Evolutionary conservation across 30 jellyfish, hydroid and myxozoan species (phyloP).

Genomic region (Rhopilema esculentum): DNA sequence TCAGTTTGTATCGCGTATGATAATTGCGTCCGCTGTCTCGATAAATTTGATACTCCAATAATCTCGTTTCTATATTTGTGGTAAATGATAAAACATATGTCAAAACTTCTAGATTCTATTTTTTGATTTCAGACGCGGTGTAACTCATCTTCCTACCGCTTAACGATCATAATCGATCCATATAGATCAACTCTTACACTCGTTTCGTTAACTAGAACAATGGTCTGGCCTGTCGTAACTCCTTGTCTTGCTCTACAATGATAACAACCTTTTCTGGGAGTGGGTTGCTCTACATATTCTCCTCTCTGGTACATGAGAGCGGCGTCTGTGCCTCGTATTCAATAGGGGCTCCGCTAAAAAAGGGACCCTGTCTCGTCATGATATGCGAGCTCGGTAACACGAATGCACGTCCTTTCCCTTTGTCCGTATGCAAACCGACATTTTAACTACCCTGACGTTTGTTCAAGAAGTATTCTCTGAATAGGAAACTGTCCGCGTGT

Average conservation of each 20-base stretch:
- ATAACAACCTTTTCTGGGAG: constrained; percentile 6
- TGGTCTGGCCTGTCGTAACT: constrained; percentile 31
- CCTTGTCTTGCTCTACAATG: too few species aligned
- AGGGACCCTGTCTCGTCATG: neutral
- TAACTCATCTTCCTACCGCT: too few species aligned
- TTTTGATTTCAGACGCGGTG: too few species aligned
- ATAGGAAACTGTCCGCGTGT: neutral
- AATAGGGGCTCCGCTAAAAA: constrained; percentile 35
- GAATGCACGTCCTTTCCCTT: constrained; percentile 39
- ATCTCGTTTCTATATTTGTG: constrained; percentile 2
- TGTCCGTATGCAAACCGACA: constrained; percentile 21
- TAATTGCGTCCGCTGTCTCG: neutral
- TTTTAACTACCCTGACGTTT: constrained; percentile 10
- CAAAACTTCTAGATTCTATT: too few species aligned
- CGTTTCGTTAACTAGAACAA: constrained; percentile 16
- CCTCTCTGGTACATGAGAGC: neutral
- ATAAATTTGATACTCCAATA: constrained; percentile 1
- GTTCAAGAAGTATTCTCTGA: constrained; percentile 24
- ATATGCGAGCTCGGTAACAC: constrained; percentile 9
- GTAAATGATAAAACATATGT: too few species aligned
- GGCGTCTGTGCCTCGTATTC: constrained; percentile 60
- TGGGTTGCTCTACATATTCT: constrained; percentile 24
- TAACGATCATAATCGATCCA: too few species aligned
- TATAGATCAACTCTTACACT: too few species aligned
- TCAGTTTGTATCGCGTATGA: neutral